Percentiles rank a stretch among this genome's conserved stretches.
Conservation (phyloP, 2,888 invertebrate genomes). For the Caenorhabditis panamensis region DNA sequence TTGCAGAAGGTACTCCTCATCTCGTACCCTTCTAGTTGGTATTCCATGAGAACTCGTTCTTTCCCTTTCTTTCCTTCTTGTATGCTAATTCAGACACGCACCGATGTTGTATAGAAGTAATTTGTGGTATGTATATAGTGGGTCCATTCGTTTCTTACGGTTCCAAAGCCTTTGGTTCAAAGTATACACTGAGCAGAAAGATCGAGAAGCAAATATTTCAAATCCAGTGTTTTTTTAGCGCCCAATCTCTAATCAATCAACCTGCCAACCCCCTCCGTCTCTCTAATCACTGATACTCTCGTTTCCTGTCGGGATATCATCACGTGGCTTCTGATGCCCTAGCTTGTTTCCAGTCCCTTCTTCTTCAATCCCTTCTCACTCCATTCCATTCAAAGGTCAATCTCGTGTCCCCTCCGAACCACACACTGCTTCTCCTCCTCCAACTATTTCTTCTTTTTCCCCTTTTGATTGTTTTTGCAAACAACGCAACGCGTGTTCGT, state of each 20-base stretch:
- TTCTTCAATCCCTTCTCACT: constrained; percentile 1
- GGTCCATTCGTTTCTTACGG: too few species aligned
- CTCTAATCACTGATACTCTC: constrained; percentile 22
- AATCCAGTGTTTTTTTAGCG: neutral
- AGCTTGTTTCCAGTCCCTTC: constrained; percentile 21
- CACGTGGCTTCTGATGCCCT: constrained; percentile 47
- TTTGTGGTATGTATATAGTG: too few species aligned
- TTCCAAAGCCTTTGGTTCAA: neutral
- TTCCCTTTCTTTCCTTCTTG: constrained; percentile 9
- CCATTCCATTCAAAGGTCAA: constrained; percentile 41
- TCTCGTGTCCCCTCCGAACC: constrained; percentile 21
- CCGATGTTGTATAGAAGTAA: too few species aligned
- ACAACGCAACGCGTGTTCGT: constrained; percentile 55
- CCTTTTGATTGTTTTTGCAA: constrained; percentile 56
- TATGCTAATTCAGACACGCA: neutral
- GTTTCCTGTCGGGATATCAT: constrained; percentile 33
- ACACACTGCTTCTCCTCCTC: neutral
- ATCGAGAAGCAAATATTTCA: constrained; percentile 1
- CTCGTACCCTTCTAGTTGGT: constrained; percentile 20
- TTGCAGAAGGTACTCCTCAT: constrained; percentile 7
- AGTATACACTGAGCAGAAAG: constrained; percentile 1
- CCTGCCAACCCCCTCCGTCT: too few species aligned
- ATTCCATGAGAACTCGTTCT: constrained; percentile 10
- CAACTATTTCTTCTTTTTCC: constrained; percentile 21
- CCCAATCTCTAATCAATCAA: constrained; percentile 10